Evolutionary conservation across 2,888 invertebrate genomes (phyloP), one percentile per base, ranked within the genome.

Genomic region (Callimorpha dominula): DNA sequence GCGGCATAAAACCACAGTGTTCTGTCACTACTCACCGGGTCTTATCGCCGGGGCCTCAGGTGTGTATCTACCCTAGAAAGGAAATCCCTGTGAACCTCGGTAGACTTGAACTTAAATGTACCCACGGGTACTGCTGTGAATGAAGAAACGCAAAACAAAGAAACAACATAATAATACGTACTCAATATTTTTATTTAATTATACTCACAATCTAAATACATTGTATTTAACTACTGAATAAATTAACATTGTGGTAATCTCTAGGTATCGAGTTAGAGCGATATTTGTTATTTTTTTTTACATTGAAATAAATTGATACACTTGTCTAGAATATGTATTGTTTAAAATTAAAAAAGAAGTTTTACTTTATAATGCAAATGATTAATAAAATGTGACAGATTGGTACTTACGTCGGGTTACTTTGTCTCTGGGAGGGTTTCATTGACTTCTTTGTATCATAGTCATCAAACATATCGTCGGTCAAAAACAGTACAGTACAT

Each of bases 171-270:
- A 17, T 40, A 63, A 50, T 52, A 63, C 42, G 88, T 94, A 91
- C 89, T 93, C 87, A 91, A 89, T 92, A 89, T 90, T 92, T 92
- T 93, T 92, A 90, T 92, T 91, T 87, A 90, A 91, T 90, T 91
- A 93, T 94, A 90, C 92, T 92, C 94, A 94, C 93, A 94, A 93
- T 94, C 94, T 94, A 95, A 92, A 88, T 94, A 94, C 91, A 94
- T 89, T 94, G 93, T 92, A 90, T 89, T 89, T 90, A 89, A 84
- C 92, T 94, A 95, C 89, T 84, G 86, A 93, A 94, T 93, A 94
- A 94, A 94, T 94, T 90, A 94, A 92, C 86, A 87, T 88, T 78
- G 87, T 90, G 90, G 87, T 90, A 90, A 89, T 90, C 85, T 89
- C 88, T 90, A 69, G 63, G 40, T 62, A 92, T 90, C 75, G 86